These are phyloP conservation scores for Podarcis muralis DNA, from an alignment of 2,113 vertebrate species.

Conservation along the genomic window DNA sequence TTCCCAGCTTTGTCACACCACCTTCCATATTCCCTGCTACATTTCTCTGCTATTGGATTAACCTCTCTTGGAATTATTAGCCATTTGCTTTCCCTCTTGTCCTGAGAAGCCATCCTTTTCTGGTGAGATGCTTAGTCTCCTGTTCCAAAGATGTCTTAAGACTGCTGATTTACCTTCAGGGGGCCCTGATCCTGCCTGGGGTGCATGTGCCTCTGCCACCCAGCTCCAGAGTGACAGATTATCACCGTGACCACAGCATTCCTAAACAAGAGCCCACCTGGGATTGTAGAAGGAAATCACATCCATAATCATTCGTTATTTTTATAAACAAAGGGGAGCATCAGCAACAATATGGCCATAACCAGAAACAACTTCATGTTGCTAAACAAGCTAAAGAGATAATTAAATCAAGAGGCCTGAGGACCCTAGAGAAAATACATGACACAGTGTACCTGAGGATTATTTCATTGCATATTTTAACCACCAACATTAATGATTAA, in stretches of 20 bases:
- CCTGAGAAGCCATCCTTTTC: background rate
- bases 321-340: background rate
- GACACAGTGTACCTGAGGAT: background rate
- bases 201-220: background rate
- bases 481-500: no score
- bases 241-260: background rate
- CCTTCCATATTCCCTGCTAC: background rate
- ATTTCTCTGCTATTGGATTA: background rate
- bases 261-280: background rate
- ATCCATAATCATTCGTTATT: background rate
- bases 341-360: background rate
- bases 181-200: background rate
- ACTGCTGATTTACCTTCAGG: background rate
- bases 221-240: background rate
- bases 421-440: background rate
- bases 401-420: background rate
- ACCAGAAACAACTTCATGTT: background rate
- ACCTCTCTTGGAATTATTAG: background rate
- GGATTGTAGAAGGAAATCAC: background rate
- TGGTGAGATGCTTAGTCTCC: background rate
- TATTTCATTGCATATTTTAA: no score
- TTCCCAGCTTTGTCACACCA: background rate
- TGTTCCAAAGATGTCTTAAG: background rate
- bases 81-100: background rate
- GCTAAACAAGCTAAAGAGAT: background rate